Percentiles rank a stretch among this genome's conserved stretches.
These are phyloP conservation scores for Oxystoma pomonae DNA, from an alignment of 2,888 invertebrate species.

Conservation along the genomic window DNA sequence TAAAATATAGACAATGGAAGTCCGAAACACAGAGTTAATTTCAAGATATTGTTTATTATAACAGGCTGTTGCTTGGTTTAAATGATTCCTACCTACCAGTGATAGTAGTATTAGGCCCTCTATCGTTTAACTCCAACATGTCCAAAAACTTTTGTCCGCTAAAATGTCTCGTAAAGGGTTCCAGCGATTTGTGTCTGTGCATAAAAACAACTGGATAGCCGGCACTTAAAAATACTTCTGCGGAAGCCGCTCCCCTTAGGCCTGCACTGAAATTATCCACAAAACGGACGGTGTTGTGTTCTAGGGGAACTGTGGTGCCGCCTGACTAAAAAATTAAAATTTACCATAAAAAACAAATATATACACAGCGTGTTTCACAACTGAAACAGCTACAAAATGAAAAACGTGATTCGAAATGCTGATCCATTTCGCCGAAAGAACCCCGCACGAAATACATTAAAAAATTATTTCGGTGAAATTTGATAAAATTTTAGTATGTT, in stretches of 20 bases:
- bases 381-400: too few relatives aligned
- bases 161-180: conserved; percentile 89
- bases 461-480: too few relatives aligned
- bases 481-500: too few relatives aligned
- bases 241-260: conserved; percentile 88
- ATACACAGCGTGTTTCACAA: too few relatives aligned
- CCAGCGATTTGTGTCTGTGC: conserved; percentile 82
- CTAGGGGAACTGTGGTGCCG: conserved; percentile 94
- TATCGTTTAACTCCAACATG: conserved; percentile 66
- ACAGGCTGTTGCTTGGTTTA: too few relatives aligned
- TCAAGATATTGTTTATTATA: too few relatives aligned
- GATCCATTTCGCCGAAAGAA: too few relatives aligned
- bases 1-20: too few relatives aligned
- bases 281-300: conserved; percentile 95
- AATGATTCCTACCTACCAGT: conserved; percentile 59
- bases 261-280: conserved; percentile 99
- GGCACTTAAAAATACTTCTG: conserved; percentile 88
- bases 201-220: conserved; percentile 93
- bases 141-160: conserved; percentile 73
- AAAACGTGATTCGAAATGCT: too few relatives aligned
- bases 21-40: too few relatives aligned
- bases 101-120: conserved; percentile 61
- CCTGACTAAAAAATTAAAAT: conserved; percentile 83
- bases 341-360: too few relatives aligned
- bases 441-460: too few relatives aligned